Base-by-base conservation (phyloP, 2,113 vertebrate species). In the Platichthys stellatus region DNA sequence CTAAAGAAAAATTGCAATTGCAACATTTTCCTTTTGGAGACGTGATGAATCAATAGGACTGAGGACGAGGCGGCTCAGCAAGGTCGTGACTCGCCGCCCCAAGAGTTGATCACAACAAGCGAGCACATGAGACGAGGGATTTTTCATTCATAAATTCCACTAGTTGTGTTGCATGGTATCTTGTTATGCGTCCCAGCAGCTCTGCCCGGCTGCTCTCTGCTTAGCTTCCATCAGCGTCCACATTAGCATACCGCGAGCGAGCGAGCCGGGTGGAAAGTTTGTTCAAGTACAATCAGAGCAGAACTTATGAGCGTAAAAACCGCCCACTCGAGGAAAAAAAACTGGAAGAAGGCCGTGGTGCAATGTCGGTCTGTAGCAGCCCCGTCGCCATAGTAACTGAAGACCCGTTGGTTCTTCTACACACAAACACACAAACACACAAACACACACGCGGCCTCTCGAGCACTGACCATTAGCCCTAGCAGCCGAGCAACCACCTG, bases 351-450 rank as follows among this genome's bases (percentile, higher is more conserved):
- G 66, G 69, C 68, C 2, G 71, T 61, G 72, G 35, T 72, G 62
- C 82, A 87, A 85, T 86, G 77, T 80, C 59, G 75, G 82, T 78
- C 82, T 64, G 71, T 82, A 89, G 88, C 76, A 80, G 77, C 58
- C 53, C 68, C 0, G 83, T 92, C 62, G 18, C 83, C 81, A 89
- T 91, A 82, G 91, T 82, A 90, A 92, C 91, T 23, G 56, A 64
- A 76, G 78, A 67, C 59, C 75, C 1, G 4, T 68, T 82, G 23
- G n/a, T 77, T 40, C 72, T 74, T 63, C 74, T 81, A 73, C 78
- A 54, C 51, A 54, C 47, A 76, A 78, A 75, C 53, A 40, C 72
- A 73, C 78, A 76, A 5, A 31, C 31, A 7, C 31, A 31, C 31
- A 31, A 5, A 31, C 31, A 31, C 31, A 31, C 31, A 31, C 47